Base-by-base conservation (phyloP, 2,888 invertebrate genomes). In the Hydroisotoma schaefferi region DNA sequence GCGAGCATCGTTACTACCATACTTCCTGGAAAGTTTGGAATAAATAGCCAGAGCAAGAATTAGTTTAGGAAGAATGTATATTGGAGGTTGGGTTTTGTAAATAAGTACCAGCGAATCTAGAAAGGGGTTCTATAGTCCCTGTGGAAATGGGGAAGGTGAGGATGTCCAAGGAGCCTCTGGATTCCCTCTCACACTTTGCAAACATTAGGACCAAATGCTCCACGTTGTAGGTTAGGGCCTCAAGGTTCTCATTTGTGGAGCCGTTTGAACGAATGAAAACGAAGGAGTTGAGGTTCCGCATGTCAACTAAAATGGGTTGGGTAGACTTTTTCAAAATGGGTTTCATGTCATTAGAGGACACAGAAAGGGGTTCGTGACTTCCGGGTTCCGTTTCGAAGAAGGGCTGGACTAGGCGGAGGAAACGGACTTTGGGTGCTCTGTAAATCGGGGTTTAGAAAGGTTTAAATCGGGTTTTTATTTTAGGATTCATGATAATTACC, bases 291-390 rank as follows among this genome's bases (percentile, higher is more conserved):
- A 49, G 29, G 10, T n/a, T 26, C 25, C 22, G 22, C 4, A 43
- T 8, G 27, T 65, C 57, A 10, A 65, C 51, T 8, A 63, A 55
- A 37, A 63, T 68, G 10, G 68, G 65, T 38, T 48, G 46, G 8
- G 43, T 33, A n/a, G 58, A 55, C 40, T 57, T 60, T 43, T 68
- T 68, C 2, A 68, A 37, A 26, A 65, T 63, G 4, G 65, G 51
- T 33, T 63, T 62, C n/a, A 37, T 23, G 10, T 44, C 47, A 8
- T 51, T 10, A 6, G 46, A 23, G 3, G 46, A 25, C 8, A 4
- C 40, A 4, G 20, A 5, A 4, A 15, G 3, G 3, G 46, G 46
- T 5, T 23, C 3, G 15, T 22, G 23, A 5, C 10, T 10, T 3
- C 22, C 23, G 10, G 25, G 6, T 12, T 22, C 25, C 12, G 20